Evolutionary conservation across 2,113 vertebrate genomes (phyloP).

Genomic region (Microcebus ravelobensis): DNA sequence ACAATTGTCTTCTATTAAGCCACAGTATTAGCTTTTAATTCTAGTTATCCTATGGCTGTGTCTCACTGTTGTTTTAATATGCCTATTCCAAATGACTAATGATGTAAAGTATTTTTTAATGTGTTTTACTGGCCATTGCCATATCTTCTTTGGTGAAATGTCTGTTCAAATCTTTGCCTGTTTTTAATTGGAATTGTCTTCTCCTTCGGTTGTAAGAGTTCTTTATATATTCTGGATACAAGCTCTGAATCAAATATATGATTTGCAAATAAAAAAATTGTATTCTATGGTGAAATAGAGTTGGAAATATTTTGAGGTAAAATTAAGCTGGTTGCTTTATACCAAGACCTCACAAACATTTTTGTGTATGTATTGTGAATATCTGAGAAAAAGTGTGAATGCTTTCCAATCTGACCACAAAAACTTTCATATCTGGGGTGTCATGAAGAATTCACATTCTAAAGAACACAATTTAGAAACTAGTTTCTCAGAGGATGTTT

Average conservation of each 20-base stretch:
- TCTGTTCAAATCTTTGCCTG: neutral
- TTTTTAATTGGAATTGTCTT: neutral
- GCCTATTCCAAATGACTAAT: neutral
- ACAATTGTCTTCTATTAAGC: neutral
- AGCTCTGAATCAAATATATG: neutral
- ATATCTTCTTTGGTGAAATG: neutral
- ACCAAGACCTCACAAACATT: neutral
- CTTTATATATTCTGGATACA: neutral
- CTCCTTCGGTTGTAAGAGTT: conserved; percentile 6
- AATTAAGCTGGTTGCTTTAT: neutral
- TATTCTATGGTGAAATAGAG: neutral
- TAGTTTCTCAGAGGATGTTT: neutral
- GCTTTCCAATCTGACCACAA: neutral
- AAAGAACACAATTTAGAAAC: neutral
- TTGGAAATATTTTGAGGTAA: neutral
- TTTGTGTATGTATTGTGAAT: neutral
- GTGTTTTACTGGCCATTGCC: neutral
- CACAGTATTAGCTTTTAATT: neutral
- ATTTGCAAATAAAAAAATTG: neutral
- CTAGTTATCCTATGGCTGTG: neutral
- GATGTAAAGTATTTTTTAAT: neutral
- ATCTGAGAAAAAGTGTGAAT: neutral
- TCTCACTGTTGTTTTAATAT: neutral
- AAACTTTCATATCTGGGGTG: conserved; percentile 8
- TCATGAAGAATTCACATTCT: neutral